phyloP scores from a whole-genome alignment of 2,113 vertebrate species.

The Syngnathus floridae region DNA sequence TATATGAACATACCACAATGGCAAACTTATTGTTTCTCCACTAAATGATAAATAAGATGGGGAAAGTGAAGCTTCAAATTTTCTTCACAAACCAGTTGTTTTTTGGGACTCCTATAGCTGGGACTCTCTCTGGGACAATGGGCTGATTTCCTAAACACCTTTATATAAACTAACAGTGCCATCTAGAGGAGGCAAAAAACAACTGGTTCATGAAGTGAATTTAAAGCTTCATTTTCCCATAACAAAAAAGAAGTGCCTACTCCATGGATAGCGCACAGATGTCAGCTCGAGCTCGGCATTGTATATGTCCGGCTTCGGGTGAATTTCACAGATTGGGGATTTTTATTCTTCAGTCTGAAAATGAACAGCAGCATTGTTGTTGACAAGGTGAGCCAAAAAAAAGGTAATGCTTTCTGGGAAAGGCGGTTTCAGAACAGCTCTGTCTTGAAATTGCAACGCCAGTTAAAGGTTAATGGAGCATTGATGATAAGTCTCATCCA shows the following conservation, averaged over 20 bases:
- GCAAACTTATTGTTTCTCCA: neutral
- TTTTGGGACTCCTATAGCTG: no score
- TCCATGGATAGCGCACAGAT: no score
- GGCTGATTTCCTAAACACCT: no score
- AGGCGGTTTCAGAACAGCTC: constrained; percentile 41
- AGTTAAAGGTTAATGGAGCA: constrained; percentile 56
- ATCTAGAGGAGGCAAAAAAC: no score
- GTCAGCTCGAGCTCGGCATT: no score
- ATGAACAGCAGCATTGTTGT: constrained; percentile 13
- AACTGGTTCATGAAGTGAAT: no score
- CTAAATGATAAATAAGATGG: neutral
- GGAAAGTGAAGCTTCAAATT: no score
- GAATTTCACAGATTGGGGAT: neutral
- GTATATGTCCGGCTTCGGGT: neutral
- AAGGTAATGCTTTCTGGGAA: constrained; percentile 20
- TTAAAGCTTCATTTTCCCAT: no score
- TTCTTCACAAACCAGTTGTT: no score
- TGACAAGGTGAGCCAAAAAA: constrained; percentile 18
- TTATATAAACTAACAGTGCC: no score
- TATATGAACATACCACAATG: neutral
- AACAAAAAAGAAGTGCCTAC: no score
- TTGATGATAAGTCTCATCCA: constrained; percentile 47
- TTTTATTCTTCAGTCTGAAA: neutral
- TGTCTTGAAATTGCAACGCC: constrained; percentile 42
- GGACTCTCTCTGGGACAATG: no score